These are phyloP conservation scores for Caligus rogercresseyi DNA, from an alignment of 1,140 invertebrate species.

Conservation along the genomic window DNA sequence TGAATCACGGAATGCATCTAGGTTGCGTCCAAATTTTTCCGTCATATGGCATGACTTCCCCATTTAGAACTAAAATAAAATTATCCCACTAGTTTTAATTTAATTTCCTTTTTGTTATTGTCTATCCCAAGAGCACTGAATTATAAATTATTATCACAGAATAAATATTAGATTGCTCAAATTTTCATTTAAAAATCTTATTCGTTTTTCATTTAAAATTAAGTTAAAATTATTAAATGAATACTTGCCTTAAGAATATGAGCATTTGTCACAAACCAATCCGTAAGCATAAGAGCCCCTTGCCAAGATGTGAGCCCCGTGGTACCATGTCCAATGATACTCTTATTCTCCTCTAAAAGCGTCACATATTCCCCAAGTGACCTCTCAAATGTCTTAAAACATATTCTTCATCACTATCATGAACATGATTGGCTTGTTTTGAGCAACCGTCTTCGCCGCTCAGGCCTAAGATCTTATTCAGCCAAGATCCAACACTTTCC, in stretches of 20 bases:
- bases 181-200: neutral
- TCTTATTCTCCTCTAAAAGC: constrained; percentile 11
- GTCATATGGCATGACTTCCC: too few species aligned
- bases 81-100: too few species aligned
- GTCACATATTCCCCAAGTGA: neutral
- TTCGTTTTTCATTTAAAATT: neutral
- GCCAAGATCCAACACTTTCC: neutral
- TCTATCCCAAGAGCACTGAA: too few species aligned
- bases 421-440: neutral
- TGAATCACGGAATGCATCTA: too few species aligned
- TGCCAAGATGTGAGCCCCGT: constrained; percentile 11
- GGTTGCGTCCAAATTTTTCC: too few species aligned
- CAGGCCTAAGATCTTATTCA: neutral
- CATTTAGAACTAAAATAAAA: too few species aligned
- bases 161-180: neutral
- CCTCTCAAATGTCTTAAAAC: constrained; percentile 8
- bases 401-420: neutral
- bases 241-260: neutral
- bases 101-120: too few species aligned
- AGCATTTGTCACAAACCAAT: constrained; percentile 1
- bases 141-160: neutral
- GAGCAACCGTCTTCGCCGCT: neutral
- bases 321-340: constrained; percentile 14
- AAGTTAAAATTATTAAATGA: neutral
- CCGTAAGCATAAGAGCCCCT: constrained; percentile 10